phyloP scores from a whole-genome alignment of 2,113 vertebrate species.

The Pseudois nayaur region DNA sequence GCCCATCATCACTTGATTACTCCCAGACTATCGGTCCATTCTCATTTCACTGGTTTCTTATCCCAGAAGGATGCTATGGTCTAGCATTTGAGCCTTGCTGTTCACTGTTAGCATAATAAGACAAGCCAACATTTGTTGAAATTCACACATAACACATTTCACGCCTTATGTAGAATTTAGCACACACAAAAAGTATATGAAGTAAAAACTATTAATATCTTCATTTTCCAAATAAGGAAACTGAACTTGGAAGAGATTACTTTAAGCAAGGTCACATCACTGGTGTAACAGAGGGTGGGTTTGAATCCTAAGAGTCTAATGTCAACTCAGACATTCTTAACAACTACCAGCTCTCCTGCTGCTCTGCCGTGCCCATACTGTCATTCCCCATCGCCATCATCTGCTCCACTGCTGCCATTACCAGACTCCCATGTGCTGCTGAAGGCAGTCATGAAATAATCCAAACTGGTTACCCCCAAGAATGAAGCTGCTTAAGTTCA shows the following conservation, averaged over 20 bases:
- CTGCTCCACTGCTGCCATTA: not conserved
- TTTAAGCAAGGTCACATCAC: not conserved
- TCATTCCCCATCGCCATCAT: not conserved
- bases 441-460: not conserved
- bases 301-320: not conserved
- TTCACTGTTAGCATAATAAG: not conserved
- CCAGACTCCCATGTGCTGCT: not conserved
- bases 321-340: not conserved
- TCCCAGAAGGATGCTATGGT: not conserved
- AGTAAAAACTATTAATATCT: not conserved
- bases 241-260: not conserved
- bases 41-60: not conserved
- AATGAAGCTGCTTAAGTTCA: not conserved
- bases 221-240: not conserved
- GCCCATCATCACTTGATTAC: not conserved
- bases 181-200: not conserved
- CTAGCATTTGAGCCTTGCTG: not conserved
- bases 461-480: not conserved
- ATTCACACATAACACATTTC: not conserved
- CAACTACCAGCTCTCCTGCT: no score
- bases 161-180: not conserved
- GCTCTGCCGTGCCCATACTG: rapidly evolving
- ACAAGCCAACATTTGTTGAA: not conserved
- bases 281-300: not conserved
- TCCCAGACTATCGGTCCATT: not conserved